Evolutionary conservation across 2,888 invertebrate genomes (phyloP), one percentile per base, ranked within the genome.

Genomic region (Tiphia femorata): DNA sequence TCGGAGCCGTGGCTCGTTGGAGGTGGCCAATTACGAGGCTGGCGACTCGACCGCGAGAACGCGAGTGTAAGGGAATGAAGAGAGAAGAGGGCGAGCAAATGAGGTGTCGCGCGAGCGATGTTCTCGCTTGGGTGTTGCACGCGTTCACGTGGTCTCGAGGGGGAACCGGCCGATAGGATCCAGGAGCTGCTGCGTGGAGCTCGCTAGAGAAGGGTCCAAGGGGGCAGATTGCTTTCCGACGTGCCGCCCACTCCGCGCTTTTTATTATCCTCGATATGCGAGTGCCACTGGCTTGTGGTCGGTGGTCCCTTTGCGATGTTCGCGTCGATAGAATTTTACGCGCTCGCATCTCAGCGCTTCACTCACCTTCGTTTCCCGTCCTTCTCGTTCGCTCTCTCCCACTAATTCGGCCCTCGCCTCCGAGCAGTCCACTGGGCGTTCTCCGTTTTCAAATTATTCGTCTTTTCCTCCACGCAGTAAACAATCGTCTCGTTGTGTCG

Each of bases 21-120:
- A 73, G 62, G 65, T 51, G 60, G 58, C 58, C 63, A 74, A 72
- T 74, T 73, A 72, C 66, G n/a, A n/a, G n/a, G n/a, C n/a, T n/a
- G n/a, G n/a, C n/a, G n/a, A 63, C 63, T 62, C 62, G 43, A 55
- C 46, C 46, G 47, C 49, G 64, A 46, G 44, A 64, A 62, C 48
- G 58, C 57, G 58, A 61, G 47, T 41, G 43, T 49, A 51, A 42
- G 23, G 37, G 17, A n/a, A 44, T 21, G 21, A 21, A n/a, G n/a
- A 14, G 21, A 7, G 12, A 12, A n/a, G n/a, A 10, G 5, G 5
- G 17, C 4, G 42, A 42, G 49, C 46, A 42, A 55, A 40, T 41
- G 57, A 51, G 33, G 12, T 12, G 33, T 12, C 29, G 29, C n/a
- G 6, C 29, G 29, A 29, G 29, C 5, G 29, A 29, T 29, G 29